Percentiles rank a stretch among this genome's conserved stretches.
phyloP scores from a whole-genome alignment of 2,113 vertebrate genomes.

The Strigops habroptila region DNA sequence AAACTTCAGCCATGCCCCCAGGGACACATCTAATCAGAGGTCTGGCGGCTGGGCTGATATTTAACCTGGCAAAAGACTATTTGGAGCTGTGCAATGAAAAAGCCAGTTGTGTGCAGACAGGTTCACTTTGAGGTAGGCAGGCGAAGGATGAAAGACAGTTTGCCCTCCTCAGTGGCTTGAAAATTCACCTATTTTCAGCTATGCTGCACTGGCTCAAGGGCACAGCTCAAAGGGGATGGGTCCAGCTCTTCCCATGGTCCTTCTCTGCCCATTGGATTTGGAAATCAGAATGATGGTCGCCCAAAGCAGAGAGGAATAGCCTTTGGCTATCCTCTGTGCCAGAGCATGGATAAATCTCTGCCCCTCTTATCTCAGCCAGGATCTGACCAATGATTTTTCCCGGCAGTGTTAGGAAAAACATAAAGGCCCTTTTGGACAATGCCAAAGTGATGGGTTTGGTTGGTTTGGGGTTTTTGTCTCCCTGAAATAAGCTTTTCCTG shows the following conservation, averaged over 20 bases:
- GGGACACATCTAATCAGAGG: constrained; percentile 44
- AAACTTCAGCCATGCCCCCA: neutral
- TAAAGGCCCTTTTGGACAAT: neutral
- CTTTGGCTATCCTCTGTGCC: neutral
- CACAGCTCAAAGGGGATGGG: too few species aligned
- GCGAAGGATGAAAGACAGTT: neutral
- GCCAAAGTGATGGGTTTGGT: neutral
- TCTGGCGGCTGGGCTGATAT: neutral
- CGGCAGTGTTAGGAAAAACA: neutral
- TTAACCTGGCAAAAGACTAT: neutral
- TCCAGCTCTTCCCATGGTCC: neutral
- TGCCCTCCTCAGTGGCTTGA: fast-evolving
- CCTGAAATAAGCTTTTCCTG: neutral
- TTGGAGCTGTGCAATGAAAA: neutral
- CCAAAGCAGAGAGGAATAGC: neutral
- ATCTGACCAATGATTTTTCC: neutral
- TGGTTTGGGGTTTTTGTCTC: neutral
- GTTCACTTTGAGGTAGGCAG: neutral
- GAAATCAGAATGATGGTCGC: neutral
- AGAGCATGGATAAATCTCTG: neutral
- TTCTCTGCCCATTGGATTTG: neutral
- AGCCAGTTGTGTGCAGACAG: neutral
- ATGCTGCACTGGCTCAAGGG: fast-evolving
- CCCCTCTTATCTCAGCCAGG: neutral
- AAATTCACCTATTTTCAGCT: neutral